A percentile compares a stretch with the other conserved stretches of the same genome.
Conservation (phyloP, 2,113 vertebrate species). For the Urocolius indicus region DNA sequence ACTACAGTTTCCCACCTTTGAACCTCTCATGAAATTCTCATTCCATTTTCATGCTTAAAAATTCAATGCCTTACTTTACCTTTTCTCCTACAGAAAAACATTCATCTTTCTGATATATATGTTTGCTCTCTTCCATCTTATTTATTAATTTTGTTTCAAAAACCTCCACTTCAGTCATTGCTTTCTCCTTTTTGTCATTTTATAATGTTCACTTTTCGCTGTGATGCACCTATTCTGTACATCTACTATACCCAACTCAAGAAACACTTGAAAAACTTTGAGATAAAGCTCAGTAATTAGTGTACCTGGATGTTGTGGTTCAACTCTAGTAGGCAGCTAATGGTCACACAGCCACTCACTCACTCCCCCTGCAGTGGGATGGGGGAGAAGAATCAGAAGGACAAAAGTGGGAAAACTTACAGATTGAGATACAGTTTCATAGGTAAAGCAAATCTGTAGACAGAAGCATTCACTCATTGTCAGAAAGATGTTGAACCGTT, state of each 20-base stretch:
- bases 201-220: neutral
- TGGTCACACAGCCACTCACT: neutral
- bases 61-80: neutral
- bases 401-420: neutral
- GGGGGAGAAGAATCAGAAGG: neutral
- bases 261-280: neutral
- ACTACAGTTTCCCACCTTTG: neutral
- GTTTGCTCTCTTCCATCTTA: neutral
- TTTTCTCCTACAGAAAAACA: neutral
- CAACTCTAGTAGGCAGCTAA: neutral
- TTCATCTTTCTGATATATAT: neutral
- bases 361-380: neutral
- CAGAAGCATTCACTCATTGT: neutral
- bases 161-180: neutral
- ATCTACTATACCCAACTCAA: neutral
- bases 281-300: neutral
- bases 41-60: neutral
- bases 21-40: neutral
- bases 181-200: neutral
- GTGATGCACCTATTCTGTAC: neutral
- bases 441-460: neutral
- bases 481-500: neutral
- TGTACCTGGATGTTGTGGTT: rapidly evolving
- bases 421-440: neutral
- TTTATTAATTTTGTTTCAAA: neutral